Evolutionary conservation across 2,113 vertebrate species (phyloP).

Genomic region (Protobothrops flavoviridis): DNA sequence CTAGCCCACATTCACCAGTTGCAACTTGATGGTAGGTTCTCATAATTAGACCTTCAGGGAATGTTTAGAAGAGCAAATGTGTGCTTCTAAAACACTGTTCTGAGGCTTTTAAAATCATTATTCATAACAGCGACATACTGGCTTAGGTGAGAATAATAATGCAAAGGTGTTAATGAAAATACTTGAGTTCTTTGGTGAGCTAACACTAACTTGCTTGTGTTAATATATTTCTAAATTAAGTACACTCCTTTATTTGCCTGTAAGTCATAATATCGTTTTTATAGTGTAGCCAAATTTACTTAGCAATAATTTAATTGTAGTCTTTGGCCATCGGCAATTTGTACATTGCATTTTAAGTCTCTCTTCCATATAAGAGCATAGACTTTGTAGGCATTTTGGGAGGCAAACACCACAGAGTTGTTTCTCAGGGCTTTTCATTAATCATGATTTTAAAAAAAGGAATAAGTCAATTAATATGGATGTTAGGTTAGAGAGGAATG

Average conservation of each 20-base stretch:
- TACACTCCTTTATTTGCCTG: neutral
- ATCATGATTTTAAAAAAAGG: neutral
- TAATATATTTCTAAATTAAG: neutral
- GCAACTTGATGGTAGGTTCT: neutral
- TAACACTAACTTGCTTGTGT: constrained; percentile 56
- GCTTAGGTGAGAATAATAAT: constrained; percentile 38
- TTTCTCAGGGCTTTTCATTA: neutral
- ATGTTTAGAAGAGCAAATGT: neutral
- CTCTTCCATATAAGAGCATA: neutral
- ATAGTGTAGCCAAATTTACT: constrained; percentile 32
- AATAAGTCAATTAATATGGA: neutral
- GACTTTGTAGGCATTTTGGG: neutral
- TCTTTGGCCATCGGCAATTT: constrained; percentile 42
- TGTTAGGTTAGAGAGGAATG: neutral
- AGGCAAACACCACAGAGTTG: neutral
- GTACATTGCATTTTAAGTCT: neutral
- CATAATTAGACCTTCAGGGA: neutral
- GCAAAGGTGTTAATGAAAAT: constrained; percentile 54
- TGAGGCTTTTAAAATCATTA: neutral
- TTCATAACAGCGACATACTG: constrained; percentile 30
- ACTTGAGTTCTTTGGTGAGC: constrained; percentile 57
- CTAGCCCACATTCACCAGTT: neutral
- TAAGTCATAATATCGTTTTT: constrained; percentile 33
- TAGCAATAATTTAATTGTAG: constrained; percentile 50
- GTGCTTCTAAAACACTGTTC: constrained; percentile 9